phyloP scores from a whole-genome alignment of 2,888 invertebrate species.

The Sturmia bella region DNA sequence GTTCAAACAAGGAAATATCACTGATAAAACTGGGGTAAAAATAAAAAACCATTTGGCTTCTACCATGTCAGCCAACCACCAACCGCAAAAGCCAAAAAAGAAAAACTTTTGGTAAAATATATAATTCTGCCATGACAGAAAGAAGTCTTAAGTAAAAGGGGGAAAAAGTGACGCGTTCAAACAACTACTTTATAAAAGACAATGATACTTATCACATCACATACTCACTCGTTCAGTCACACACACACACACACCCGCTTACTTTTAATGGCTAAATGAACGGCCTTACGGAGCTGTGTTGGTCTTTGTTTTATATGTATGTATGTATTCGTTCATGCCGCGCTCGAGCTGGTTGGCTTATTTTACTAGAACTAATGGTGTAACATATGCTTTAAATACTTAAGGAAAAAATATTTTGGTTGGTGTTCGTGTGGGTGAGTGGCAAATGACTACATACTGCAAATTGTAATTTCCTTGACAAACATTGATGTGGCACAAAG shows the following conservation, averaged over 20 bases:
- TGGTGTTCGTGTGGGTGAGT: constrained; percentile 21
- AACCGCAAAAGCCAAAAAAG: constrained; percentile 17
- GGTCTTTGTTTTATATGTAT: not conserved
- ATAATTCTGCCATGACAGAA: constrained; percentile 6
- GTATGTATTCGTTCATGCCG: not conserved
- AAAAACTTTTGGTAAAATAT: constrained; percentile 30
- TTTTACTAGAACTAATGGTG: constrained; percentile 14
- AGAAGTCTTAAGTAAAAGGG: not conserved
- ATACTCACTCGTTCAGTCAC: not conserved
- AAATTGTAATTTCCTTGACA: constrained; percentile 67
- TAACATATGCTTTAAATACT: constrained; percentile 23
- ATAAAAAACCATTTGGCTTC: constrained; percentile 44
- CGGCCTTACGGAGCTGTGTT: not conserved
- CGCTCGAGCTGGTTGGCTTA: constrained; percentile 10
- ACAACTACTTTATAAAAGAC: constrained; percentile 11
- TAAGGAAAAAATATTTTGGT: not conserved
- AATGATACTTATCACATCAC: constrained; percentile 28
- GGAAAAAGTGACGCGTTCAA: not conserved
- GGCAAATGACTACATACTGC: constrained; percentile 43
- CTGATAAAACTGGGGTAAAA: constrained; percentile 18
- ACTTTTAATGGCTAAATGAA: constrained; percentile 13
- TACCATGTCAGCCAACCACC: constrained; percentile 49
- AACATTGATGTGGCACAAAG: constrained; percentile 67
- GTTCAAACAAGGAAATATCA: constrained; percentile 55
- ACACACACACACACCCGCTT: constrained; percentile 2